phyloP scores from a whole-genome alignment of 2,888 invertebrate species.

The Erebia palarica region DNA sequence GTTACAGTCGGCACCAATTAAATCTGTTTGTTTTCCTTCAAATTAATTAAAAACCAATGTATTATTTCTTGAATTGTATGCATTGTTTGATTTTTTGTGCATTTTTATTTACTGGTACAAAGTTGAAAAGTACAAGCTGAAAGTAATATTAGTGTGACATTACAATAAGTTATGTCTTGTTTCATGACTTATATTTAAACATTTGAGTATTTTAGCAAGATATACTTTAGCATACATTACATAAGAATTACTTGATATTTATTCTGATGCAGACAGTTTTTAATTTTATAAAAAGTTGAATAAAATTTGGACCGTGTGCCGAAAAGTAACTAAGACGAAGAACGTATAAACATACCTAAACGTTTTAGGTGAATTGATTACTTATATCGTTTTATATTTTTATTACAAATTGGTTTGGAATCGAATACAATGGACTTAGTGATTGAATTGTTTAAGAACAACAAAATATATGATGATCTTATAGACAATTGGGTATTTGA shows the following conservation, averaged over 20 bases:
- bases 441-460: slow-evolving; percentile 28
- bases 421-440: slow-evolving; percentile 38
- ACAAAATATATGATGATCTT: slow-evolving; percentile 50
- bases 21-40: background rate
- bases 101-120: no score
- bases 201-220: background rate
- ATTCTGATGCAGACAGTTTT: background rate
- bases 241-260: background rate
- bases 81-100: no score
- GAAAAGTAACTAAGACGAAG: background rate
- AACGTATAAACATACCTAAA: slow-evolving; percentile 7
- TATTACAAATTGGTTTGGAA: slow-evolving; percentile 22
- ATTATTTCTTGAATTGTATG: no score
- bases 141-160: no score
- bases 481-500: background rate
- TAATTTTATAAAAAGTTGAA: background rate
- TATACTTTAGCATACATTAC: background rate
- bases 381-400: background rate
- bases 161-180: no score
- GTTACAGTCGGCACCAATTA: slow-evolving; percentile 10
- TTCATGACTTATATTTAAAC: background rate
- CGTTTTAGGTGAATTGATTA: slow-evolving; percentile 1
- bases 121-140: no score
- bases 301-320: background rate
- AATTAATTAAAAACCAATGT: no score